Base-by-base conservation (phyloP, 2,888 invertebrate species). In the Drosophila algonquin region DNA sequence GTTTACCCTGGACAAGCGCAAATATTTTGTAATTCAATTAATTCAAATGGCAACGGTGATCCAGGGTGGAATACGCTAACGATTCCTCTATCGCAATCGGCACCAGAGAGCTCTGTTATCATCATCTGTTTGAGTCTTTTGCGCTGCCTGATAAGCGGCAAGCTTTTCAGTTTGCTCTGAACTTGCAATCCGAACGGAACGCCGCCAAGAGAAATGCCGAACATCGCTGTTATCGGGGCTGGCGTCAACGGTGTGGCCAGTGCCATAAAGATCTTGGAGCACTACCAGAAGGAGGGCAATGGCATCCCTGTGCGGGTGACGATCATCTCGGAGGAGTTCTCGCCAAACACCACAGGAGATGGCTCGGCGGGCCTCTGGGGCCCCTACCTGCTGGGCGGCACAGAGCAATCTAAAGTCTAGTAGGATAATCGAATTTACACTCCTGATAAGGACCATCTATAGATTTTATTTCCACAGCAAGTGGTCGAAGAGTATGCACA, bases 291-390 rank as follows among this genome's bases (percentile, higher is more conserved):
- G 75, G 93, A 24, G 85, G 86, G 14, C 8, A 64, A 52, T 7
- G 40, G 40, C 8, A 35, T 30, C 9, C 72, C 76, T 6, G 77
- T 80, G 9, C 80, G 94, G 88, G 94, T 97, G 8, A 95, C 94
- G 7, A 86, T 97, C 45, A 93, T 96, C 64, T 93, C 96, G 0
- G 94, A 94, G n/a, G 92, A 93, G 24, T 94, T 95, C 72, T 93
- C 95, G 16, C 96, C 96, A 0, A 91, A 95, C 63, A 96, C 96
- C 0, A 96, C 96, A 0, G 95, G 96, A 0, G 96, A 96, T 90
- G 95, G 95, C 0, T 95, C 96, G 2, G 97, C 96, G 0, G 97
- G 96, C 0, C 90, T 96, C 7, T 96, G 96, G 96, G 93, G 93
- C 10, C 96, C 96, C 0, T 96, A 94, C 87, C 89, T 95, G 9